phyloP scores from a whole-genome alignment of 2,113 vertebrate species.

The Cardinalis cardinalis region DNA sequence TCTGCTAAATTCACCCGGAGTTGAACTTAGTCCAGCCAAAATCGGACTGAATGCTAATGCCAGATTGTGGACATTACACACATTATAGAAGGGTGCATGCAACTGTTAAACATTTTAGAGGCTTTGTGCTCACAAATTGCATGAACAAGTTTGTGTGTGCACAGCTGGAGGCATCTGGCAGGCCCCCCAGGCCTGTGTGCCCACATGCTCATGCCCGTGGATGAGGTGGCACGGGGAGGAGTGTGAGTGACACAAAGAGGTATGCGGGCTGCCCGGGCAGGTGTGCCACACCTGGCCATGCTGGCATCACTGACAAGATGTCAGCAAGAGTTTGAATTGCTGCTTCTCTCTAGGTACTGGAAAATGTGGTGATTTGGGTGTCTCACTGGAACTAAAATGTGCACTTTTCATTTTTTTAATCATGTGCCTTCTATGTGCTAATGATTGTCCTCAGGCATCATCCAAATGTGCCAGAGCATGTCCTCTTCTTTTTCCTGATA shows the following conservation, averaged over 20 bases:
- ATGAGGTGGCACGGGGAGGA: not conserved
- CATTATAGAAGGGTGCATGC: not conserved
- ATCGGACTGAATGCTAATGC: not conserved
- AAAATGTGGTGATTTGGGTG: not conserved
- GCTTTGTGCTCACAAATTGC: slow-evolving; percentile 25
- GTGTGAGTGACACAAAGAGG: not conserved
- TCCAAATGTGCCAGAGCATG: not conserved
- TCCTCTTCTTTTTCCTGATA: not conserved
- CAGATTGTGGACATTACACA: not conserved
- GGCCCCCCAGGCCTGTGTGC: not conserved
- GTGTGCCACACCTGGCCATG: not conserved
- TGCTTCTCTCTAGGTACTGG: not conserved
- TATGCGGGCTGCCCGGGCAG: slow-evolving; percentile 17
- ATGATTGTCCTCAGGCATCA: not conserved
- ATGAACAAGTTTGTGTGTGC: slow-evolving; percentile 10
- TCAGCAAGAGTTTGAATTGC: not conserved
- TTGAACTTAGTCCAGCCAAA: not conserved
- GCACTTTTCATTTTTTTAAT: slow-evolving; percentile 22
- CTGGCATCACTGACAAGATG: accelerated
- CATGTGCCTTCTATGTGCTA: not conserved
- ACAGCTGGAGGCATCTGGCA: slow-evolving; percentile 15
- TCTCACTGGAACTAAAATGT: not conserved
- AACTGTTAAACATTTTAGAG: not conserved
- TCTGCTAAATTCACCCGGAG: not conserved
- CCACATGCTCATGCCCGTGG: not conserved